Conservation (phyloP, 23 tunicate genomes). For the Trididemnum nubilum region DNA sequence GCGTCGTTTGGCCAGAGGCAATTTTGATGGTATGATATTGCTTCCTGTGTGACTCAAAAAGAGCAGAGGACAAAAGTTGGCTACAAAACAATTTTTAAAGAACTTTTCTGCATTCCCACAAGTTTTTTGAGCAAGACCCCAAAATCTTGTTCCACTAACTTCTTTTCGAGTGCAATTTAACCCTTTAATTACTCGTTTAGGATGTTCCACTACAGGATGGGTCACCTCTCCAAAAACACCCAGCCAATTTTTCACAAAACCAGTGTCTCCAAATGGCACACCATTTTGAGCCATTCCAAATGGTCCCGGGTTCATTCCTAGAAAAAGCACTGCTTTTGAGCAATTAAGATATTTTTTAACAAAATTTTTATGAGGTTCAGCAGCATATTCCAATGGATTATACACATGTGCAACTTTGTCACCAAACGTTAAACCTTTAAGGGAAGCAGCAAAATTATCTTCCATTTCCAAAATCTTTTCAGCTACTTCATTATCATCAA, state of each 20-base stretch:
- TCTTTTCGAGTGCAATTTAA: background rate
- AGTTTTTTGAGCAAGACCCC: background rate
- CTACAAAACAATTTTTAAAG: background rate
- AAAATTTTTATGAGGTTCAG: background rate
- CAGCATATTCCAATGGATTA: background rate
- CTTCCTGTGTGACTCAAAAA: background rate
- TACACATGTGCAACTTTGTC: slow-evolving; percentile 39
- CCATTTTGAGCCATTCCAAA: background rate
- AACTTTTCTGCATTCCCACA: background rate
- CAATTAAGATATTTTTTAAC: background rate
- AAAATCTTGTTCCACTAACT: background rate
- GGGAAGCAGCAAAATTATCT: no score
- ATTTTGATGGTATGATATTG: background rate
- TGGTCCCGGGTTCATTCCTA: background rate
- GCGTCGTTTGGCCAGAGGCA: background rate
- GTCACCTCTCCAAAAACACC: background rate
- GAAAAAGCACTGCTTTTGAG: background rate
- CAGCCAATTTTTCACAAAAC: background rate
- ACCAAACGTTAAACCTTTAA: no score
- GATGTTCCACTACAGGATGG: background rate
- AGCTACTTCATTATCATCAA: no score
- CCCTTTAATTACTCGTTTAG: slow-evolving; percentile 19
- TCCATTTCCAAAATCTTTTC: no score
- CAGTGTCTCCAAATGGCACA: background rate
- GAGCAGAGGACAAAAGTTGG: background rate